Base-by-base conservation (phyloP, 2,113 vertebrate species). In the Raja brachyura region DNA sequence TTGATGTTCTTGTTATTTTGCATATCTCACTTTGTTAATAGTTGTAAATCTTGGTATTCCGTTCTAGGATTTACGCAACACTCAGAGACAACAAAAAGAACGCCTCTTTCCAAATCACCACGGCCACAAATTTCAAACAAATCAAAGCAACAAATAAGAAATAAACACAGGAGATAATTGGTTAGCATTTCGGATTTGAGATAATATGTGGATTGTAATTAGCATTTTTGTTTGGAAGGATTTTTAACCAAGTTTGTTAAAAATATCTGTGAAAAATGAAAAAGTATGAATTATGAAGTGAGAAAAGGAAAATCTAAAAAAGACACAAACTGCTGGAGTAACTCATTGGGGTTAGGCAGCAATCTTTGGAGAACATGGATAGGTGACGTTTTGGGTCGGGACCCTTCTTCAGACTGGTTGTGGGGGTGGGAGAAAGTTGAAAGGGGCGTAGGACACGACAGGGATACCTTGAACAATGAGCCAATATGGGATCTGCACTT, bases 21-120 rank as follows among this genome's bases (percentile, higher is more conserved):
- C 16, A 18, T 18, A 79, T 18, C 14, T 79, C 76, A 18, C 4
- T 0, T 79, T 79, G 33, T 68, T 68, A 68, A 68, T 68, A 68
- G 11, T 68, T 14, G 16, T 68, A 68, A 33, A 93, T 93, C 66
- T 74, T 75, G 22, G 70, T 2, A 73, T 93, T 28, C 75, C 31
- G 75, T 2, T 76, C 0, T 76, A 76, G 28, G 75, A 76, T 76
- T 20, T 48, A 77, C 33, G 28, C 33, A 18, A 31, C 77, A 79
- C 14, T 7, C 14, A 48, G 14, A 1, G 39, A 48, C 77, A 79
- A 6, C 13, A 77, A n/a, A 77, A 31, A 77, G 76, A 39, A 31
- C n/a, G 31, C n/a, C 13, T 33, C 48, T 93, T 93, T 93, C 94
- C 94, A 94, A 94, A 94, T 95, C 94, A 94, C 94, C 94, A 94